Conservation (phyloP, 2,888 invertebrate species). For the Steinernema hermaphroditum region DNA sequence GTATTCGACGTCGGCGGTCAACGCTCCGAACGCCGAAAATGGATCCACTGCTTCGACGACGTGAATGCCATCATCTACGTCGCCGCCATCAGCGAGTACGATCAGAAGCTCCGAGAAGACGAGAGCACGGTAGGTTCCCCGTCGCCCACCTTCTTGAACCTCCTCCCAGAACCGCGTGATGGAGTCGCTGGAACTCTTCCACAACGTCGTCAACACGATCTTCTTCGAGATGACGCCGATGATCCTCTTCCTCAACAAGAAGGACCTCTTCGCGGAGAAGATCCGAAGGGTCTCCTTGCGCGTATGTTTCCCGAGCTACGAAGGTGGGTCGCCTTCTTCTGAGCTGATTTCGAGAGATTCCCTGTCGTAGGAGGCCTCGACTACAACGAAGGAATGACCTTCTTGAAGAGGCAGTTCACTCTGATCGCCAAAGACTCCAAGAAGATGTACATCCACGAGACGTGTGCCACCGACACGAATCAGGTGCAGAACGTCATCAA, state of each 20-base stretch:
- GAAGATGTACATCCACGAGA: slow-evolving; percentile 56
- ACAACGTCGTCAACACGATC: slow-evolving; percentile 46
- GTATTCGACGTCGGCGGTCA: slow-evolving; percentile 62
- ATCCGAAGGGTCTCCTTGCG: slow-evolving; percentile 47
- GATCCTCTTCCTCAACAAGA: slow-evolving; percentile 64
- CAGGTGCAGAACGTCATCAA: slow-evolving; percentile 54
- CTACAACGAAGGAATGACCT: slow-evolving; percentile 46
- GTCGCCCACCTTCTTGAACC: neutral
- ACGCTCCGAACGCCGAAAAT: slow-evolving; percentile 59
- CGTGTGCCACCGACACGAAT: slow-evolving; percentile 52
- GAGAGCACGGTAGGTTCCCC: slow-evolving; percentile 41
- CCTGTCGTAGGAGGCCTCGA: slow-evolving; percentile 48
- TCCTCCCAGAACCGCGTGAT: slow-evolving; percentile 58
- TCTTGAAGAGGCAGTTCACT: slow-evolving; percentile 45
- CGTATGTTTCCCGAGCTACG: slow-evolving; percentile 48
- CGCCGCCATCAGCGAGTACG: slow-evolving; percentile 52
- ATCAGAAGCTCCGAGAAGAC: slow-evolving; percentile 49
- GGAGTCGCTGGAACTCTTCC: slow-evolving; percentile 58
- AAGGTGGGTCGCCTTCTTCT: slow-evolving; percentile 39
- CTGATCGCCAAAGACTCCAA: slow-evolving; percentile 21
- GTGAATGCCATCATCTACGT: slow-evolving; percentile 52
- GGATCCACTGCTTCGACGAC: slow-evolving; percentile 62
- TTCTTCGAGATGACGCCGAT: slow-evolving; percentile 57
- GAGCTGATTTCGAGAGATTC: slow-evolving; percentile 30
- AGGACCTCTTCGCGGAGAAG: slow-evolving; percentile 61